Base-by-base conservation (phyloP, 2,113 vertebrate species). In the Diadophis punctatus region DNA sequence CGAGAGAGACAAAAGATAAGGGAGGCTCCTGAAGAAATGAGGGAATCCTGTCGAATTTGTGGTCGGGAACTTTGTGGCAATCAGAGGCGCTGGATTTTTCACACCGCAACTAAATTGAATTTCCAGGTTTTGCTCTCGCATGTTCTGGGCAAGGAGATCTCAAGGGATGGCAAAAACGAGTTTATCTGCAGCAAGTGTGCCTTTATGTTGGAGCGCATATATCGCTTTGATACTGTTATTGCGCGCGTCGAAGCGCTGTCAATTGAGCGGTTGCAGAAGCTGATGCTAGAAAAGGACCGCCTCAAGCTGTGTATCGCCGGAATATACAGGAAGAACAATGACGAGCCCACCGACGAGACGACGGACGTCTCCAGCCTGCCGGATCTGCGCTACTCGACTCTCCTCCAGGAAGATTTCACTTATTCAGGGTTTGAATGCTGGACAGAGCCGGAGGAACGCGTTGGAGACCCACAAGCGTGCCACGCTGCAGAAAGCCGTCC, bases 81-180 rank as follows among this genome's bases (percentile, higher is more conserved):
- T 96, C 99, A 99, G 96, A 97, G 99, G n/a, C 97, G 99, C 96
- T 99, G 99, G 99, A 99, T 99, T 96, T 99, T 99, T 95, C 99
- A 99, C 96, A 98, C 98, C 0, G 96, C 98, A 0, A 96, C 98
- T 95, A 99, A 98, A 96, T 98, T 99, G 93, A 99, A 98, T 95
- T 97, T 99, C 68, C 99, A 99, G 96, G 98, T 99, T 91, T 97
- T 99, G 95, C 98, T 99, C 8, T 99, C 99, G 34, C 98, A 99
- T 8, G 99, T 98, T 5, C 95, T 99, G 91, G 98, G 99, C 56
- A 96, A 90, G 87, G 99, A 99, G 95, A 96, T 99, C 92, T 95
- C 96, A 93, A 98, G 99, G 20, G 99, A 99, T 1, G 99, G 99
- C 94, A 97, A 96, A 30, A 98, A 97, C n/a, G 99, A 99, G 97